A percentile compares a stretch with the other conserved stretches of the same genome.
These are phyloP conservation scores for Castor canadensis DNA, from an alignment of 2,113 vertebrate genomes.

Conservation along the genomic window DNA sequence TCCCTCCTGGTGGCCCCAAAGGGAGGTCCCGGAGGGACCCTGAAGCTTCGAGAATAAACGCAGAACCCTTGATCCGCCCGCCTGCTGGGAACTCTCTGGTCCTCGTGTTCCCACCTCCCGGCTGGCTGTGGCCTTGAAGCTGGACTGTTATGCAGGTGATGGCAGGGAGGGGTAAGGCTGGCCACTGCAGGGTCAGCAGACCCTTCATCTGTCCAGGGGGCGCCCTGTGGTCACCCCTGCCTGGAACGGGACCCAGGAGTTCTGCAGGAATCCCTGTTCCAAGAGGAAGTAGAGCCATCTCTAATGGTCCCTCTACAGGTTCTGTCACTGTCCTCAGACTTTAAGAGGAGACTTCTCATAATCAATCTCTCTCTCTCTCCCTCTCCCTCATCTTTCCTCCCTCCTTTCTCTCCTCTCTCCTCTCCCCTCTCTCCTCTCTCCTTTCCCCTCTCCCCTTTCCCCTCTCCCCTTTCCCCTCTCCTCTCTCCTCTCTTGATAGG, in stretches of 20 bases:
- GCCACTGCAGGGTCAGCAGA: fast-evolving
- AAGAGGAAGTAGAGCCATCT: too few relatives aligned
- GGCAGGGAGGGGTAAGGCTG: not conserved
- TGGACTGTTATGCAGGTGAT: not conserved
- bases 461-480: too few relatives aligned
- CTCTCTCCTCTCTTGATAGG: too few relatives aligned
- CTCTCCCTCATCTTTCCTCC: too few relatives aligned
- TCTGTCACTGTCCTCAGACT: not conserved
- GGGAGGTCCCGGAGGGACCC: fast-evolving
- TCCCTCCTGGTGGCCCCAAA: too few relatives aligned
- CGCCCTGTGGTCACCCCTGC: not conserved
- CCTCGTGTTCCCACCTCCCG: not conserved
- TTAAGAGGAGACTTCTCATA: not conserved
- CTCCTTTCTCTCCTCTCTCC: too few relatives aligned
- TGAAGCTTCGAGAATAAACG: fast-evolving
- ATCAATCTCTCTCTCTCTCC: too few relatives aligned
- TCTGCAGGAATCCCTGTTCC: not conserved
- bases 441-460: too few relatives aligned
- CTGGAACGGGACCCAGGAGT: not conserved
- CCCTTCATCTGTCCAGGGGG: not conserved
- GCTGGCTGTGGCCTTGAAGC: not conserved
- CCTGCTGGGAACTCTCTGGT: not conserved
- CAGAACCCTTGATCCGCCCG: not conserved
- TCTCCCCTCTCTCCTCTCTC: too few relatives aligned
- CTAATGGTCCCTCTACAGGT: too few relatives aligned